Evolutionary conservation across 2,888 invertebrate species (phyloP), one percentile per base, ranked within the genome.

Genomic region (Toxonevra muliebris): DNA sequence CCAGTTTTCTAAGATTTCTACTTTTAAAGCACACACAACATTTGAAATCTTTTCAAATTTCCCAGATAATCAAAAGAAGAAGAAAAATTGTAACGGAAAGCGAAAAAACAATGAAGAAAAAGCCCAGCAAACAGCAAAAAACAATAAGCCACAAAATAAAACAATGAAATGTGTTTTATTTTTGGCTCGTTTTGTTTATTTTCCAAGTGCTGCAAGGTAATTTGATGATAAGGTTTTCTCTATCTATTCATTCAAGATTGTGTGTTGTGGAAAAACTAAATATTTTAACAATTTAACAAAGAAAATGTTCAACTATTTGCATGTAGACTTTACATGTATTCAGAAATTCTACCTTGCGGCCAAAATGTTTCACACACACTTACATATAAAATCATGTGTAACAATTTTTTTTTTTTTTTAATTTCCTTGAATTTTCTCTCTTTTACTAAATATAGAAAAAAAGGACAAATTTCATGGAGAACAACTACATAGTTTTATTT

Each of bases 21-120:
- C 13, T 15, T 11, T 48, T 13, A 9, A 13, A 48, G 11, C 48
- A 48, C 11, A 48, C 5, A 15, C 10, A 15, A 48, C 10, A 15
- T 10, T 15, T n/a, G 48, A 13, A 3, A 13, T 48, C n/a, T 15
- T 11, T 48, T 8, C 48, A 48, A n/a, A n/a, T 15, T 11, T 13
- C 11, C 48, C 1, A 48, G 9, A 48, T 11, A 57, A 30, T 57
- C 30, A n/a, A 41, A n/a, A 8, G 5, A 54, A 54, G 4, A 54
- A 54, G 54, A 19, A 57, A 40, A 57, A 30, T 19, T 57, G 30
- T 30, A 57, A 30, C 57, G 57, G 57, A 57, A 57, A 57, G 20
- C 1, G n/a, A 9, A 19, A 57, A 30, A 57, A 13, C 17, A 19
- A 15, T 12, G 30, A 13, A 20, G 2, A 20, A 40, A 57, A 20